Conservation (phyloP, 2,113 vertebrate species). For the Eurystomus gularis region DNA sequence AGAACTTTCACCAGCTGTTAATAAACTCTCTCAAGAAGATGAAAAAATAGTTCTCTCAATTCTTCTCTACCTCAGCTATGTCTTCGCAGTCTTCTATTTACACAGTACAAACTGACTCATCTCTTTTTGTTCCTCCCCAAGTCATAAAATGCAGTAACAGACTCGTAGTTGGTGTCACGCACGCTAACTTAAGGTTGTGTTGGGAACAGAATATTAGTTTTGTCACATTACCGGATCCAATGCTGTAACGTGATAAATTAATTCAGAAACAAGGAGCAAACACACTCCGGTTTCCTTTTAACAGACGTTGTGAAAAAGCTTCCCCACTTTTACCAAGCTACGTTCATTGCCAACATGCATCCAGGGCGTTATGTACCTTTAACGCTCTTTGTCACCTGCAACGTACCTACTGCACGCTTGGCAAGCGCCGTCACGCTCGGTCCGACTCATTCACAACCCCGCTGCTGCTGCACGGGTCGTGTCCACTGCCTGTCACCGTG, state of each 20-base stretch:
- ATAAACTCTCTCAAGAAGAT: not conserved
- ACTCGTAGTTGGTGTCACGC: not conserved
- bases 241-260: not conserved
- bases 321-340: not conserved
- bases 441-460: not conserved
- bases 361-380: not conserved
- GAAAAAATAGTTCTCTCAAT: not conserved
- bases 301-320: not conserved
- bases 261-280: not conserved
- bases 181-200: not conserved
- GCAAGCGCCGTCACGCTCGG: accelerated
- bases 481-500: not conserved
- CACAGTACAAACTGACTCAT: not conserved
- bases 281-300: not conserved
- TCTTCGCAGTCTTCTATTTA: not conserved
- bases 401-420: not conserved
- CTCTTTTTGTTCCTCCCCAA: not conserved
- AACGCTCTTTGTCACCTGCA: not conserved
- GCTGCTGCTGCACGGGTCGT: accelerated
- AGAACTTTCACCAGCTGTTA: not conserved
- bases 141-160: not conserved
- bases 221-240: not conserved
- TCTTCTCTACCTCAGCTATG: not conserved
- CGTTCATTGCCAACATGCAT: not conserved
- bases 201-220: not conserved